Evolutionary conservation across 2,888 invertebrate genomes (phyloP), one percentile per base, ranked within the genome.

Genomic region (Lysandra bellargus): DNA sequence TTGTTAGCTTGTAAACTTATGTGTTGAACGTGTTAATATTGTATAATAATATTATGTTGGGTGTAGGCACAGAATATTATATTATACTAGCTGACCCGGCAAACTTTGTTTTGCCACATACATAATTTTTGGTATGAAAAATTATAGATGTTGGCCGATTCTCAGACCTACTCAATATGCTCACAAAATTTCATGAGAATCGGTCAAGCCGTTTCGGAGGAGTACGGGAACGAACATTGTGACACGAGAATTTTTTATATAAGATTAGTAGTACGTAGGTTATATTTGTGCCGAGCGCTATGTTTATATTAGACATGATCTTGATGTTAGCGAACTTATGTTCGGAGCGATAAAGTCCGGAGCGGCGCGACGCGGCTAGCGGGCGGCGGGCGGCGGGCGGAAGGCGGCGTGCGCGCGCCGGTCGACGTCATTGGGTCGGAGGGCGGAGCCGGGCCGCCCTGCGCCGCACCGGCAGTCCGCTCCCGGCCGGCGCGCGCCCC

Each of bases 401-500:
- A 30, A 33, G 30, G 49, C 9, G 12, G 49, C 49, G 49, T 92
- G 93, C 92, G 93, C 92, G 92, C 91, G 92, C 87, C 91, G 89
- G 87, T 88, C 82, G 85, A 87, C 90, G 91, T 91, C 89, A 92
- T 92, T 92, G 93, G 93, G 88, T 87, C 86, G 89, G 92, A 91
- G 91, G 93, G 93, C 91, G 94, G 92, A 88, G 93, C 87, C 87
- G 88, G 85, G 88, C 91, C 90, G 91, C 91, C 91, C 90, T 90
- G 91, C 85, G 85, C 84, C 86, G 88, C 86, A 85, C 85, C 91
- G 91, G 89, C 93, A 92, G 93, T 92, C 86, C 87, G 88, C 87
- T 88, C 87, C 89, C 89, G 92, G 90, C 94, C 92, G 91, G 92
- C 92, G 93, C 90, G 92, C 90, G 93, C 91, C 94, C 91, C 92